These are phyloP conservation scores for Charadrius vociferus DNA, from an alignment of 2,113 vertebrate species.

Conservation along the genomic window DNA sequence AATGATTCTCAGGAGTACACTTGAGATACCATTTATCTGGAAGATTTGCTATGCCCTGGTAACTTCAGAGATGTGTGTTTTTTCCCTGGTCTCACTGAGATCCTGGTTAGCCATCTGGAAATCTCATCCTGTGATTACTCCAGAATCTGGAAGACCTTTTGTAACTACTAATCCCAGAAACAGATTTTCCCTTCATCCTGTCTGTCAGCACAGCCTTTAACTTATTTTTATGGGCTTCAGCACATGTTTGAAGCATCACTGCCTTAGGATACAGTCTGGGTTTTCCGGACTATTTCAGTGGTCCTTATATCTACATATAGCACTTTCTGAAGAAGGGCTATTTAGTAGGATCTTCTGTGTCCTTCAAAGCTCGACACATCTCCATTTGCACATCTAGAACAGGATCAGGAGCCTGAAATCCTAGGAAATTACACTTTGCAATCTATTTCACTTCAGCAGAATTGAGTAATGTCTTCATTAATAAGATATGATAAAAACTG, in stretches of 20 bases:
- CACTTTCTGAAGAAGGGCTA: neutral
- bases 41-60: neutral
- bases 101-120: slow-evolving; percentile 52
- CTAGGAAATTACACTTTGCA: neutral
- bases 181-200: slow-evolving; percentile 66
- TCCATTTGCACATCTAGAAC: neutral
- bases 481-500: neutral
- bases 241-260: slow-evolving; percentile 53
- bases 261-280: neutral
- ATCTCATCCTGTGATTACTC: slow-evolving; percentile 34
- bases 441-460: neutral
- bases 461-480: neutral
- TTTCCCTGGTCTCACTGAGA: neutral
- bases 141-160: slow-evolving; percentile 61
- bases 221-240: slow-evolving; percentile 56
- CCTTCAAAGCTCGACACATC: neutral
- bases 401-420: neutral
- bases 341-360: neutral
- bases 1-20: neutral
- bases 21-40: neutral
- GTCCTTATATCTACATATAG: neutral
- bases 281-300: neutral
- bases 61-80: neutral
- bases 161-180: slow-evolving; percentile 65
- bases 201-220: slow-evolving; percentile 63